These are phyloP conservation scores for Tauraco hartlaubi DNA, from an alignment of 2,797 vertebrate genomes.

Conservation along the genomic window DNA sequence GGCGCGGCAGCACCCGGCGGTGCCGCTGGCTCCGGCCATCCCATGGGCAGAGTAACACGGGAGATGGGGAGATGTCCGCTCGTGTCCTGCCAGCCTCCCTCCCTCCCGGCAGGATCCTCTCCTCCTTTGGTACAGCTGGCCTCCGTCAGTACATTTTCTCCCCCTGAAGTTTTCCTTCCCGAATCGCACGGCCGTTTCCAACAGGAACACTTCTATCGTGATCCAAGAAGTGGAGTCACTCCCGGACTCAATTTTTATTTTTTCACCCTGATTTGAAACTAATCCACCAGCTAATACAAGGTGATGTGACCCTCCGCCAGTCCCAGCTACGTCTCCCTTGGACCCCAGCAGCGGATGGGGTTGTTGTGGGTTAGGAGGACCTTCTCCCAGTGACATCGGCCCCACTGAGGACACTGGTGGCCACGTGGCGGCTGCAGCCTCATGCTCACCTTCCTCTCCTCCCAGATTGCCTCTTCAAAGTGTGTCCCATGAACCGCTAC, in stretches of 20 bases:
- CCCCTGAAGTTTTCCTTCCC: conserved; percentile 29
- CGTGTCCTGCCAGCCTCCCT: rapidly evolving
- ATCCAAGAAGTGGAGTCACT: conserved; percentile 7
- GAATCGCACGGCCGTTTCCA: background rate
- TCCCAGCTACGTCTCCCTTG: background rate
- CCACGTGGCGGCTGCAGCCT: background rate
- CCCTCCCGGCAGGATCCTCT: rapidly evolving
- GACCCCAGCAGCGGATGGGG: background rate
- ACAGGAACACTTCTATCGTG: background rate
- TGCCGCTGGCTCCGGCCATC: background rate
- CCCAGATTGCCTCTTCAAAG: conserved; percentile 95
- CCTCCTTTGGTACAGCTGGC: conserved; percentile 27
- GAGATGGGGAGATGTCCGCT: background rate
- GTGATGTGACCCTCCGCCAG: background rate
- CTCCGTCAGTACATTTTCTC: conserved; percentile 12
- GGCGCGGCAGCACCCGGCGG: background rate
- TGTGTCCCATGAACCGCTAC: conserved; percentile 98
- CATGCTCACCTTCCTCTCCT: background rate
- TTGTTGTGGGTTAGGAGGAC: background rate
- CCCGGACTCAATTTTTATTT: background rate
- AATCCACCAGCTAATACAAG: background rate
- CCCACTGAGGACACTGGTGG: background rate
- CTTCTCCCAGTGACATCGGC: background rate
- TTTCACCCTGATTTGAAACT: background rate
- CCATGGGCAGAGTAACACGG: rapidly evolving